Conservation (phyloP, 2,113 vertebrate species). For the Zapornia atra region DNA sequence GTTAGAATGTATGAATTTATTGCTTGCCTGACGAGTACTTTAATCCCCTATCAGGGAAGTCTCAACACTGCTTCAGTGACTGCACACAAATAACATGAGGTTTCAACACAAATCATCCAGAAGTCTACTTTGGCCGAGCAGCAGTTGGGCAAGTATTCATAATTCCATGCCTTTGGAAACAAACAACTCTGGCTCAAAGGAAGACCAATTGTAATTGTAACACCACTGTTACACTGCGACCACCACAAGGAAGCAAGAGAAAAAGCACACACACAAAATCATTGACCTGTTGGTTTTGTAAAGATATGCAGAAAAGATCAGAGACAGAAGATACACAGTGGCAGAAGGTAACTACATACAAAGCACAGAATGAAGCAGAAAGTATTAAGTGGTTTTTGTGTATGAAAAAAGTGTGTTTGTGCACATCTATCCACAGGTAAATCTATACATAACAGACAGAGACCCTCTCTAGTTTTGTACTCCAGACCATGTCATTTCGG, state of each 20-base stretch:
- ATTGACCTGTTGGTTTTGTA: neutral
- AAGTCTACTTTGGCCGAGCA: neutral
- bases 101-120: neutral
- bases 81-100: neutral
- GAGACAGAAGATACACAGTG: neutral
- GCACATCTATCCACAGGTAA: neutral
- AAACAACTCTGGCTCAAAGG: neutral
- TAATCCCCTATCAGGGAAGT: neutral
- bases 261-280: neutral
- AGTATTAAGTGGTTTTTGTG: neutral
- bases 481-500: neutral
- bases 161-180: neutral
- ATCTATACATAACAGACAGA: neutral
- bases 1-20: neutral
- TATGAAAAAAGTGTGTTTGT: neutral
- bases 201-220: neutral
- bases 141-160: neutral
- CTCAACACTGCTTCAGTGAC: neutral
- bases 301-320: neutral
- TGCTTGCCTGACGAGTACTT: neutral
- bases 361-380: neutral
- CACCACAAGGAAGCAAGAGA: neutral
- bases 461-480: neutral
- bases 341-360: neutral
- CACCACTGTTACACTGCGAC: neutral